These are phyloP conservation scores for Bolinopsis microptera DNA, from an alignment of 37 sponge, comb jelly and placozoan species.

Conservation along the genomic window DNA sequence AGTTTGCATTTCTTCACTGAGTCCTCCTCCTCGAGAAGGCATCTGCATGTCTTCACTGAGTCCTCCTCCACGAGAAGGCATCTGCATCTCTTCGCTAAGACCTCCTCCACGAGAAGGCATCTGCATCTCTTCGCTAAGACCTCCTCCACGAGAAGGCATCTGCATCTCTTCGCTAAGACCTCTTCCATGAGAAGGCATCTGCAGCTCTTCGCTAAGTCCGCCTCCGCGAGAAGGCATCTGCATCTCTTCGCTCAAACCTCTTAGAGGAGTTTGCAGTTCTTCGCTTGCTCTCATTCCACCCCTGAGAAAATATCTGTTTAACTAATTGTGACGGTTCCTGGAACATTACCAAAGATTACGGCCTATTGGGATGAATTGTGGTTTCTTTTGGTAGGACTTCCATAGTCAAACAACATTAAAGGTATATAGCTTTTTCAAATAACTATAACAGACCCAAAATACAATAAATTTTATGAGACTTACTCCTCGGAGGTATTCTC, in stretches of 20 bases:
- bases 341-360: no score
- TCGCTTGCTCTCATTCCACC: background rate
- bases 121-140: constrained; percentile 12
- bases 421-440: no score
- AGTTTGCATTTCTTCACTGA: background rate
- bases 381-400: no score
- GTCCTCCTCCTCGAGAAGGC: background rate
- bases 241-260: background rate
- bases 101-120: background rate
- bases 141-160: background rate
- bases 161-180: constrained; percentile 13
- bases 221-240: constrained; percentile 6
- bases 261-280: background rate
- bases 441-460: no score
- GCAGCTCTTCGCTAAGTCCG: constrained; percentile 6
- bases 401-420: no score
- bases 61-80: background rate
- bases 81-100: constrained; percentile 13
- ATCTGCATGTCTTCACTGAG: constrained; percentile 3
- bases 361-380: no score
- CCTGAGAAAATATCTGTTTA: no score
- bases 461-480: no score
- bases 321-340: no score
- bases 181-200: constrained; percentile 17
- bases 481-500: background rate